Base-by-base conservation (phyloP, 2,113 vertebrate genomes). In the Columba livia region DNA sequence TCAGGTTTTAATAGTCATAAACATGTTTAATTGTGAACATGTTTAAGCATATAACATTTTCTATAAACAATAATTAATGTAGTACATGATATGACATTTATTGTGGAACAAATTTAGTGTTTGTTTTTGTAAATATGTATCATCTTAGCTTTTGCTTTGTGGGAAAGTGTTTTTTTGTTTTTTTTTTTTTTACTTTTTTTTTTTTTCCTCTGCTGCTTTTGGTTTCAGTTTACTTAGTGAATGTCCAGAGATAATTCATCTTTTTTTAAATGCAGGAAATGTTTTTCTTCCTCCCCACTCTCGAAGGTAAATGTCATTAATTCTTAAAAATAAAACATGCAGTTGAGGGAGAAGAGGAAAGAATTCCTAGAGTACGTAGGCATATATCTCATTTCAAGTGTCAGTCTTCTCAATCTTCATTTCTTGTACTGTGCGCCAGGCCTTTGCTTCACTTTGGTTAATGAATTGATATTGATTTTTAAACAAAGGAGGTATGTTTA, bases 391-490 rank as follows among this genome's bases (percentile, higher is more conserved):
- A 54, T 71, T 93, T 83, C 19, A 32, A 94, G n/a, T 47, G 56
- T 90, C 69, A 88, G 0, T 86, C 77, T 86, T 93, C 60, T 90
- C 69, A 88, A 0, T 86, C 80, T 86, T 93, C 1, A 2, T 78
- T 91, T 87, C 53, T 95, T 64, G 23, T 86, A 71, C 34, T 64
- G 20, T 71, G 38, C 51, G 51, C 71, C 67, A 83, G 51, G 32
- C 79, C 56, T 90, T 92, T 0, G 1, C 34, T 84, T 87, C 69
- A 48, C 66, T 91, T 64, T 34, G 75, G 60, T 78, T 84, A 86
- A 73, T 95, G 28, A 95, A 67, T 53, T 90, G 3, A 7, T 96
- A 92, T 19, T 74, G 72, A 92, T 90, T 94, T 94, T 92, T 94
- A 84, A 92, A 70, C 69, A 90, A 60, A 84, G 28, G 58, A 84